Evolutionary conservation across 2,888 invertebrate species (phyloP), one percentile per base, ranked within the genome.

Genomic region (Synergus japonicus): DNA sequence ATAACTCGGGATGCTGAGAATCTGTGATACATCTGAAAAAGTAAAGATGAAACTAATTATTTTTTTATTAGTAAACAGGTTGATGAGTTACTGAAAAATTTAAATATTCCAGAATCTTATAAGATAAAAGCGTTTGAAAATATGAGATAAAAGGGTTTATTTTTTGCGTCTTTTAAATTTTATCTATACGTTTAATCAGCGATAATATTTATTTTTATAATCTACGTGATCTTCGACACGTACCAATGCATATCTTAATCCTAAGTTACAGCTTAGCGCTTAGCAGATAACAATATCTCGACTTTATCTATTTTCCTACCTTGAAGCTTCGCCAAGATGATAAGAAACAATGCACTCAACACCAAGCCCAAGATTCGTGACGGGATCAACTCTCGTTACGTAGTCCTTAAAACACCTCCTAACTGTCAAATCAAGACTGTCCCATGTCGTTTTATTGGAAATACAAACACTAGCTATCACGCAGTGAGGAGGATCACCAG

Each of bases 341-440:
- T 99, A 99, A 86, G 97, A 97, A 81, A 97, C 96, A 81, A 99
- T 96, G 43, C 98, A 97, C 89, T 99, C 98, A 13, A 93, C 92
- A 82, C 94, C 93, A 7, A 96, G 92, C 54, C 90, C 95, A 60
- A 87, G 83, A 80, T 85, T 86, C 13, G 83, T 82, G 18, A 97
- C 97, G 0, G 98, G 97, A 93, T 99, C 99, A 87, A 99, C 96
- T 88, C 98, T 95, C 66, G 97, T 95, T 78, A 98, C 94, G 92
- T 98, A 98, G 89, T 99, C 98, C 92, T 98, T 98, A 92, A 99
- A 98, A 77, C 97, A 96, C 92, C 97, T 96, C 88, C 97, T 94
- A 83, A 98, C 97, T 86, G 97, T 96, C 87, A 97, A 96, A 93
- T 99, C 98, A 88, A 99, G 93, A 90, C 97, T 96, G 91, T 98